These are phyloP conservation scores for Euborellia annulipes DNA, from an alignment of 1,140 invertebrate species.

Conservation along the genomic window DNA sequence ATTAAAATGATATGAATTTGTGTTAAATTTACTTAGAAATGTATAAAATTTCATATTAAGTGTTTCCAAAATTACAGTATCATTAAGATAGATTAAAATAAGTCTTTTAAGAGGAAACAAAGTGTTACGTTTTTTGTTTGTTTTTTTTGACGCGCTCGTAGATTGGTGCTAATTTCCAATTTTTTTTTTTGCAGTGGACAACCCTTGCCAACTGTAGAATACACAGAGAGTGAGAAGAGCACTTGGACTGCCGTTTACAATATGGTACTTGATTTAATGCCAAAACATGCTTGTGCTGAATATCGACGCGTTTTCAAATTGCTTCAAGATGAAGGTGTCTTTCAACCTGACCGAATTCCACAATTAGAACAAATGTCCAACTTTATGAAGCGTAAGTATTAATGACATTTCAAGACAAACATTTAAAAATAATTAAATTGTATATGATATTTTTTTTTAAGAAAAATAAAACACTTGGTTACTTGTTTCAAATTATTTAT, in stretches of 20 bases:
- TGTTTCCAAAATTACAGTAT: too few relatives aligned
- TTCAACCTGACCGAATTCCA: constrained; percentile 73
- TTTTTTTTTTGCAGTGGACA: constrained; percentile 46
- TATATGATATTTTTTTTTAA: too few relatives aligned
- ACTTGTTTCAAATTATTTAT: too few relatives aligned
- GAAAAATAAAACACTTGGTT: too few relatives aligned
- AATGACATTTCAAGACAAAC: constrained; percentile 10
- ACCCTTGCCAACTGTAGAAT: constrained; percentile 73
- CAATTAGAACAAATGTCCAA: constrained; percentile 90
- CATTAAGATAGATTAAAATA: too few relatives aligned
- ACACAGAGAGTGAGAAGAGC: constrained; percentile 74
- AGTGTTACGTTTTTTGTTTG: too few relatives aligned
- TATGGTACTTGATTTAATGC: constrained; percentile 70
- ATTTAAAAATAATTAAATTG: too few relatives aligned
- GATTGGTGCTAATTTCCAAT: constrained; percentile 10
- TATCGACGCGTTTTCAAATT: constrained; percentile 73
- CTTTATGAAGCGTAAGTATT: constrained; percentile 57
- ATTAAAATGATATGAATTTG: too few relatives aligned
- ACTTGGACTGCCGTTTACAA: constrained; percentile 89
- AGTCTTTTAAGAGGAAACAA: too few relatives aligned
- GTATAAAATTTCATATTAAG: too few relatives aligned
- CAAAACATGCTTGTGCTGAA: constrained; percentile 84
- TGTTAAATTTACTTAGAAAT: too few relatives aligned
- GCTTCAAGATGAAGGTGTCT: constrained; percentile 77
- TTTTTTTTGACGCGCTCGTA: background rate